Evolutionary conservation across 1,140 invertebrate species (phyloP), one percentile per base, ranked within the genome.

Genomic region (Trachelipus rathkii): DNA sequence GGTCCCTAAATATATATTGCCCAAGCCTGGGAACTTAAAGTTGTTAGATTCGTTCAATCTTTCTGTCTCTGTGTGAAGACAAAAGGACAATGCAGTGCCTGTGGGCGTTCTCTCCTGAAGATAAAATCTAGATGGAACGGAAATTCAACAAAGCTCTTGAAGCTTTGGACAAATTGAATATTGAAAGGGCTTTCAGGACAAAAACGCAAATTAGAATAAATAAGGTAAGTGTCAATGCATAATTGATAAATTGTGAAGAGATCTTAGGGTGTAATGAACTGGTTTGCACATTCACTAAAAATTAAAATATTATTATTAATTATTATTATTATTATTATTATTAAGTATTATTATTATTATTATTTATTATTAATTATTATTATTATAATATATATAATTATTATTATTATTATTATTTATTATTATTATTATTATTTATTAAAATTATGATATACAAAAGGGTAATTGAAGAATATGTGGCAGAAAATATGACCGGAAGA

Each of bases 111-210:
- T 46, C 80, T 87, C 90, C 50, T 84, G 92, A 72, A 89, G 89
- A 82, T 77, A 79, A 83, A 72, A 77, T 82, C 5, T 78, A 92
- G 46, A 85, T 93, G 11, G 84, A 86, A 74, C 85, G 75, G 50
- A 87, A 85, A 82, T 85, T 83, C 78, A 88, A 84, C 84, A 85
- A 79, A 82, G 86, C 81, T 81, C 87, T 85, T 77, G 89, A 83
- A 84, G 85, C 78, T 71, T 85, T 94, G 44, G 92, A 93, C 45
- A 89, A 91, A 73, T 88, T 90, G 11, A 89, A 91, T 60, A 87
- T 91, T 0, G 89, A 92, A n/a, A n/a, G n/a, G n/a, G 68, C 87
- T 93, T 0, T 87, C 90, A 10, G n/a, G 80, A 81, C 11, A 73
- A 45, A 46, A 81, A 77, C 70, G 80, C 19, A 81, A 81, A 44